Conservation (phyloP, 2,113 vertebrate species). For the Psophia crepitans region DNA sequence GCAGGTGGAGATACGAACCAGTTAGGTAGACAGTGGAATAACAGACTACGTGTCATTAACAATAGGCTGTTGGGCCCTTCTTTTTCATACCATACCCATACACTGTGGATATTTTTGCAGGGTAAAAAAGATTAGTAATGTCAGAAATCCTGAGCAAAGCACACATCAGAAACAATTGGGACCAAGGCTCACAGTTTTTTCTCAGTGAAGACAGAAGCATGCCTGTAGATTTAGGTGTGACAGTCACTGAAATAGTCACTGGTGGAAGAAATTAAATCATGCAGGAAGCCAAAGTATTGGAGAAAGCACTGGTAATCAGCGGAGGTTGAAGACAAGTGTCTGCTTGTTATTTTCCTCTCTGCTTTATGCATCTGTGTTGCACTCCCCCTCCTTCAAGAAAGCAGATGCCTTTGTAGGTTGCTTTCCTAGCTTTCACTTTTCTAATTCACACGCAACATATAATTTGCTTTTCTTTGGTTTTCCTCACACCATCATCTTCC, state of each 20-base stretch:
- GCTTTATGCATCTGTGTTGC: neutral
- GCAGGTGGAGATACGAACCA: neutral
- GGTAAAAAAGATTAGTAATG: neutral
- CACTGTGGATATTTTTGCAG: neutral
- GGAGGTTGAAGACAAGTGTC: neutral
- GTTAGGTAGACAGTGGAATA: neutral
- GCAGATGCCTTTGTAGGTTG: neutral
- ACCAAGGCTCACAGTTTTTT: neutral
- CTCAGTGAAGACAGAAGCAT: neutral
- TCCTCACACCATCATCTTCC: neutral
- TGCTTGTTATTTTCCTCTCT: neutral
- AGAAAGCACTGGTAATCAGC: neutral
- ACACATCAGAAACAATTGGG: neutral
- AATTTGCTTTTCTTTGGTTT: neutral
- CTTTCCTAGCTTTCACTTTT: neutral
- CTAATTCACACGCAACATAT: neutral
- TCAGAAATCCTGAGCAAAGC: neutral
- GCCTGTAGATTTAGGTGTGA: neutral
- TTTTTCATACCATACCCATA: neutral
- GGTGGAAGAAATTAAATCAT: neutral
- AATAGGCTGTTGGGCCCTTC: neutral
- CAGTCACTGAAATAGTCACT: neutral
- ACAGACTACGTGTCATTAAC: neutral
- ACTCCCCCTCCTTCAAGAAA: neutral
- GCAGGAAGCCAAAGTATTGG: neutral